Base-by-base conservation (phyloP, 2,113 vertebrate species). In the Lipophrys pholis region DNA sequence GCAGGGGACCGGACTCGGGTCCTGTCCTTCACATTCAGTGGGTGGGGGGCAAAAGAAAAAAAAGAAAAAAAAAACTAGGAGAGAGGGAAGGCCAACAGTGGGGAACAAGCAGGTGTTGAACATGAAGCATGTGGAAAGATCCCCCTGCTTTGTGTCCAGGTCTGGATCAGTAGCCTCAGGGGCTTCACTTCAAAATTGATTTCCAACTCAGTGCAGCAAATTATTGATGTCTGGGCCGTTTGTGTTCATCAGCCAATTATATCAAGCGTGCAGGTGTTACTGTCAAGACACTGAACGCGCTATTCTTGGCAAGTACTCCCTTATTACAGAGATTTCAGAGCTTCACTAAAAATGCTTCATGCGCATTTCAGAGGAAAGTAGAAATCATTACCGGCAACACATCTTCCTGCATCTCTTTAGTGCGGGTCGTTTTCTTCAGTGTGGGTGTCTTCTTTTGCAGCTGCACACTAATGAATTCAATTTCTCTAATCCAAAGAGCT, bases 401-500 rank as follows among this genome's bases (percentile, higher is more conserved):
- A 52, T 60, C 48, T 48, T 62, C 6, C 38, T 65, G 12, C 45
- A 16, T 16, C 12, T 63, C 50, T 39, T 58, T 6, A 15, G 7
- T 60, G 12, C 17, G 5, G 7, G 11, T 41, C 7, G 52, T 59
- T 78, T 53, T 17, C 14, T 30, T 54, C 6, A 56, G n/a, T 48
- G 41, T 50, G 8, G 10, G 11, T 16, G 30, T 11, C 3, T 6
- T 42, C 1, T n/a, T 51, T 38, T 48, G 35, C 11, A 52, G 12
- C 45, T 41, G 8, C 3, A 12, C 6, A 1, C 2, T 38, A 3
- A 50, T 17, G 11, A 8, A n/a, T 14, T 12, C 10, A 14, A 73
- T 52, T 71, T 15, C 43, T 35, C 3, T 15, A 30, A 30, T 30
- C 78, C 7, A 10, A 67, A 94, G 93, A 93, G 66, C 72, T 92